These are phyloP conservation scores for Andrena bucephala DNA, from an alignment of 2,888 invertebrate species.

Conservation along the genomic window DNA sequence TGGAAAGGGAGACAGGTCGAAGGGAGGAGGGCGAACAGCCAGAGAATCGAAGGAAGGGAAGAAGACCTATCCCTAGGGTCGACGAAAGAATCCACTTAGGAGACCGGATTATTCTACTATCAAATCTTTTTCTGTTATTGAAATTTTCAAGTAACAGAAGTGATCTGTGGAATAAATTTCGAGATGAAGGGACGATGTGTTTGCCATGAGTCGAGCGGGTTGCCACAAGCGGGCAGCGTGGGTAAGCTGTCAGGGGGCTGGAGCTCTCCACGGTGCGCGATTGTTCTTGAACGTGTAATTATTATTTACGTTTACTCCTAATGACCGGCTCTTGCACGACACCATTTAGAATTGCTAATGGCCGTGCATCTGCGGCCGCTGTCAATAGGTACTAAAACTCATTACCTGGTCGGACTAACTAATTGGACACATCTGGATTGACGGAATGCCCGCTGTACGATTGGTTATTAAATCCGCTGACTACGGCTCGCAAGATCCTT, in stretches of 20 bases:
- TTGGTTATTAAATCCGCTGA: slow-evolving; percentile 62
- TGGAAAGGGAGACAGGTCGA: slow-evolving; percentile 35
- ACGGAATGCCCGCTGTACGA: slow-evolving; percentile 59
- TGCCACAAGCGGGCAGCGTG: background rate
- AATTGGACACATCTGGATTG: slow-evolving; percentile 73
- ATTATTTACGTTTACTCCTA: slow-evolving; percentile 78
- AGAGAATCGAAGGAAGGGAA: slow-evolving; percentile 5
- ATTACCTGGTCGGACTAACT: slow-evolving; percentile 71
- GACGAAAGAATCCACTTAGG: slow-evolving; percentile 5
- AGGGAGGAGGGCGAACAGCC: slow-evolving; percentile 15
- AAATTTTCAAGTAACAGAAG: too few species aligned
- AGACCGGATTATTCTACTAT: too few species aligned
- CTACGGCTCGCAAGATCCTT: slow-evolving; percentile 33
- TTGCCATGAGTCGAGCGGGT: background rate
- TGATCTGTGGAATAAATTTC: too few species aligned
- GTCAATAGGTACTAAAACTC: slow-evolving; percentile 76
- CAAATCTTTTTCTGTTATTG: too few species aligned
- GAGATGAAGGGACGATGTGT: background rate
- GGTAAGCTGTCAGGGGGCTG: slow-evolving; percentile 26
- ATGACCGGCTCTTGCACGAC: slow-evolving; percentile 67
- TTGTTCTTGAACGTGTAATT: slow-evolving; percentile 78
- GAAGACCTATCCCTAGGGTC: background rate
- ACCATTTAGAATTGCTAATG: slow-evolving; percentile 80
- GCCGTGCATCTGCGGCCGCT: slow-evolving; percentile 59
- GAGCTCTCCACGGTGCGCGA: slow-evolving; percentile 57